phyloP scores from a whole-genome alignment of 2,113 vertebrate genomes.

The Macrotus californicus region DNA sequence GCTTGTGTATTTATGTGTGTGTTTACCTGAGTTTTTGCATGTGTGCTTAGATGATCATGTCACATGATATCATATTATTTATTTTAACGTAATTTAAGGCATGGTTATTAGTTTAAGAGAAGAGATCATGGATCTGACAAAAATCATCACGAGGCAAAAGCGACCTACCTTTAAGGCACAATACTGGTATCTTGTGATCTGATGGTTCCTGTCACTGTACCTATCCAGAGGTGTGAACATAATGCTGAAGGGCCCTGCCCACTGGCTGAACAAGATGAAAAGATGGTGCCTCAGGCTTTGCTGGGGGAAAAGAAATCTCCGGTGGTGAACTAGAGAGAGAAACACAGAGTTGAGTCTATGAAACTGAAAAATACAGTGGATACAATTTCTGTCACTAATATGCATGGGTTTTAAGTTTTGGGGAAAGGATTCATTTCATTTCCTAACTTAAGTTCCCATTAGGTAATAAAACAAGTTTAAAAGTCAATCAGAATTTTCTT shows the following conservation, averaged over 20 bases:
- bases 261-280: conserved; percentile 98
- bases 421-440: neutral
- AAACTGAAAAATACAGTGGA: neutral
- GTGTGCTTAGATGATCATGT: neutral
- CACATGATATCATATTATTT: neutral
- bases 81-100: neutral
- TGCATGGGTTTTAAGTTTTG: neutral
- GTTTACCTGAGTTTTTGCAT: neutral
- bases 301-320: conserved; percentile 97
- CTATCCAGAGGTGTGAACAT: conserved; percentile 98
- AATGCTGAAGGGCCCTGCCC: conserved; percentile 98
- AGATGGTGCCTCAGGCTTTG: conserved; percentile 98
- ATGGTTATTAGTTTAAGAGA: neutral
- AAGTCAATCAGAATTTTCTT: neutral
- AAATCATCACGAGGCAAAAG: neutral
- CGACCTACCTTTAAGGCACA: conserved; percentile 92
- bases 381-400: neutral
- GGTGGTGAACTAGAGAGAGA: conserved; percentile 90
- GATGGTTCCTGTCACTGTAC: conserved; percentile 97
- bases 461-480: neutral
- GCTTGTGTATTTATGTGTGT: neutral
- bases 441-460: neutral
- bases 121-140: neutral
- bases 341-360: conserved; percentile 43
- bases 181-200: conserved; percentile 98